These are phyloP conservation scores for Morpho deidamia DNA, from an alignment of 2,888 invertebrate species.

Conservation along the genomic window DNA sequence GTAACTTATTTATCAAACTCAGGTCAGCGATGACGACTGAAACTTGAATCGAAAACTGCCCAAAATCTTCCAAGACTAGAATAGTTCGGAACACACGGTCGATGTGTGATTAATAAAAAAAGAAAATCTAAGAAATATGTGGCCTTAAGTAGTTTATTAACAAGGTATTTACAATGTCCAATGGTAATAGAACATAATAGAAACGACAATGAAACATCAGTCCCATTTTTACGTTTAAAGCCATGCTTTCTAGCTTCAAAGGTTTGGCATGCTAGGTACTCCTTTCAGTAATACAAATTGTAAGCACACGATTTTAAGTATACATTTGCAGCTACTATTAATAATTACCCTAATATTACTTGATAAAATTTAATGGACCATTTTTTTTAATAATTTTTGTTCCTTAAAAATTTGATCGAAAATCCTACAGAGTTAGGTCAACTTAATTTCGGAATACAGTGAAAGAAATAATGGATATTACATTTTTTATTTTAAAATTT, in stretches of 20 bases:
- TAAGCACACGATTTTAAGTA: conserved; percentile 52
- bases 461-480: conserved; percentile 8
- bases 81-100: conserved; percentile 49
- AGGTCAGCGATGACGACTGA: conserved; percentile 21
- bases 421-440: conserved; percentile 52
- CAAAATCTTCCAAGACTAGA: conserved; percentile 62
- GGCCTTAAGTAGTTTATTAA: conserved; percentile 45
- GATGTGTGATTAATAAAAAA: conserved; percentile 28
- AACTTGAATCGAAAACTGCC: conserved; percentile 28
- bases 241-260: conserved; percentile 55
- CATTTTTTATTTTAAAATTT: conserved; percentile 3
- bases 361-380: conserved; percentile 72
- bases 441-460: conserved; percentile 30
- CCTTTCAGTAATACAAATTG: conserved; percentile 37
- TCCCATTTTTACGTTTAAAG: conserved; percentile 60
- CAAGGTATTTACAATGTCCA: conserved; percentile 66
- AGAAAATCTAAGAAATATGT: conserved; percentile 35
- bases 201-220: conserved; percentile 44
- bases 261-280: conserved; percentile 57
- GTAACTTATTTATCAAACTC: too few relatives aligned
- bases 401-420: conserved; percentile 62
- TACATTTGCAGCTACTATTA: conserved; percentile 49
- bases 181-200: conserved; percentile 43
- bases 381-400: conserved; percentile 54
- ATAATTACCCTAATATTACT: conserved; percentile 54